Evolutionary conservation across 1,140 invertebrate genomes (phyloP), one percentile per base, ranked within the genome.

Genomic region (Pinna nobilis): DNA sequence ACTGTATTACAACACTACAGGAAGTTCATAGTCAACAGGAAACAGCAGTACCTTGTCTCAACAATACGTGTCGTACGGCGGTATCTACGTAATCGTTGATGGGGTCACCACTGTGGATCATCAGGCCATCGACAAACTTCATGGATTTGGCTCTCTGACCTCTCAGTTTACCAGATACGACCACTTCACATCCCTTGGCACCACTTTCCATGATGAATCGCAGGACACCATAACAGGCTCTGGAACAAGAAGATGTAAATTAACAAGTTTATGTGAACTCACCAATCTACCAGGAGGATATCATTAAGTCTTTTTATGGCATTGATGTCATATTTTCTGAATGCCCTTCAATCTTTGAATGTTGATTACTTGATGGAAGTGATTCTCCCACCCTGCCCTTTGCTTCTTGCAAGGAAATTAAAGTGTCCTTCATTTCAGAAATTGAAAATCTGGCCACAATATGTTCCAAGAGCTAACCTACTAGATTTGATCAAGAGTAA

Each of bases 191-290:
- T 78, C 98, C 93, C 86, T 92, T 92, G 63, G 98, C 98, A 44
- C 97, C 97, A 83, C 96, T 97, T 91, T 99, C 98, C 98, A 99
- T 99, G 86, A 99, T 99, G 91, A 98, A 99, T 70, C 98, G 92
- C 39, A 99, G 92, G 15, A 99, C 98, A 93, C 98, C 98, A 92
- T 99, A 99, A 87, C 98, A 99, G 6, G 98, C 98, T 88, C 98
- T 94, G 82, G 11, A 71, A 64, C 18, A 57, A 4, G n/a, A n/a
- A 59, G 20, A 33, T 28, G n/a, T n/a, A n/a, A n/a, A n/a, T n/a
- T n/a, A n/a, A n/a, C n/a, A n/a, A n/a, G n/a, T n/a, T n/a, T n/a
- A n/a, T n/a, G n/a, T n/a, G n/a, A n/a, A n/a, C n/a, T n/a, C n/a
- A n/a, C n/a, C n/a, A n/a, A n/a, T n/a, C n/a, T n/a, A n/a, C n/a